These are phyloP conservation scores for Morpho achilles DNA, from an alignment of 2,888 invertebrate genomes.

Conservation along the genomic window DNA sequence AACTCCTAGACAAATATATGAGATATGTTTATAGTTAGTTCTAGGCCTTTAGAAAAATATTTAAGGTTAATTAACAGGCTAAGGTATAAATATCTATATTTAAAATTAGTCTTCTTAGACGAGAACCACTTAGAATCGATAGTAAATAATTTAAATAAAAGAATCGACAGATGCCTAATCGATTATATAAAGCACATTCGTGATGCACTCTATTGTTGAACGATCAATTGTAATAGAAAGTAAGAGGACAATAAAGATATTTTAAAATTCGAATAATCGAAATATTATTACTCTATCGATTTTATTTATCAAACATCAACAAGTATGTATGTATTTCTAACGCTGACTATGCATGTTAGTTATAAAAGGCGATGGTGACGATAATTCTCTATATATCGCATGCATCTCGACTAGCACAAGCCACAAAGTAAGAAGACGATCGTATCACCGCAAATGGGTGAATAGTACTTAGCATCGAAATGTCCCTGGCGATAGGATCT, in stretches of 20 bases:
- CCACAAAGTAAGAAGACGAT: slow-evolving; percentile 24
- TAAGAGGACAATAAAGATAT: no score
- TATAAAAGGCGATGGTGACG: slow-evolving; percentile 7
- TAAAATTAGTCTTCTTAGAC: no score
- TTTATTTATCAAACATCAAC: not conserved
- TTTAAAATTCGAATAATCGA: not conserved
- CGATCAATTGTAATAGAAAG: no score
- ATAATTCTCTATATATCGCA: slow-evolving; percentile 11
- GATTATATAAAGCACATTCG: no score
- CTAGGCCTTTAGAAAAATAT: no score
- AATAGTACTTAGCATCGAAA: slow-evolving; percentile 33
- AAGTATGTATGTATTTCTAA: not conserved
- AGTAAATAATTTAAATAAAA: no score
- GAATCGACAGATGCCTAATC: no score
- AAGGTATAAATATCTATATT: no score
- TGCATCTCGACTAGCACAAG: slow-evolving; percentile 7
- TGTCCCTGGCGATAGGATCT: slow-evolving; percentile 30
- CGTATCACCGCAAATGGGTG: slow-evolving; percentile 30
- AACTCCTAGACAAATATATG: not conserved
- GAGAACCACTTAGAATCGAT: no score
- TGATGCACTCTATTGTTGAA: no score
- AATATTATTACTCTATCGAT: not conserved
- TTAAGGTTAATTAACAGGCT: no score
- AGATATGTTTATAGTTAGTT: not conserved
- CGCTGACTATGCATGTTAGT: slow-evolving; percentile 5